These are phyloP conservation scores for Drosophila serrata DNA, from an alignment of 1,140 invertebrate species.

Conservation along the genomic window DNA sequence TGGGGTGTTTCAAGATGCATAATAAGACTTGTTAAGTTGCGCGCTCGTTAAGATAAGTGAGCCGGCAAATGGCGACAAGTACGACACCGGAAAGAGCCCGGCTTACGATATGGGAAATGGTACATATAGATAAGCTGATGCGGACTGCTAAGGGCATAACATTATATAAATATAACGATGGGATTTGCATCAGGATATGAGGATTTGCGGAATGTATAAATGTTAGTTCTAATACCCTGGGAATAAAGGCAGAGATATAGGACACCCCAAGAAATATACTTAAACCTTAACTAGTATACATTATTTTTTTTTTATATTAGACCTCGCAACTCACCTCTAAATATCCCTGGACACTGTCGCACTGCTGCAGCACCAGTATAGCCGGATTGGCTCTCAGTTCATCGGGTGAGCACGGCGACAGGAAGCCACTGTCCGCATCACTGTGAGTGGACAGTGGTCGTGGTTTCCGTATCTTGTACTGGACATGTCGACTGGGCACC, in stretches of 20 bases:
- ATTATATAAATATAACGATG: too few species aligned
- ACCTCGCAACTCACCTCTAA: slow-evolving; percentile 77
- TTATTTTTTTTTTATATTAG: not conserved
- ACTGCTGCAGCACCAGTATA: slow-evolving; percentile 83
- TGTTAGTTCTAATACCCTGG: slow-evolving; percentile 15
- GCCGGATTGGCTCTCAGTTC: slow-evolving; percentile 76
- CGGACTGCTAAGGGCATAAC: too few species aligned
- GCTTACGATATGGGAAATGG: slow-evolving; percentile 66
- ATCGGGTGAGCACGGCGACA: slow-evolving; percentile 83
- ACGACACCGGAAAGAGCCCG: slow-evolving; percentile 71
- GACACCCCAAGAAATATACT: not conserved
- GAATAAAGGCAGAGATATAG: not conserved
- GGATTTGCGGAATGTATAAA: slow-evolving; percentile 7
- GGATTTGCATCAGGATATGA: slow-evolving; percentile 32
- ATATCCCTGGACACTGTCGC: slow-evolving; percentile 84
- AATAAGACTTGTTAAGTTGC: slow-evolving; percentile 83
- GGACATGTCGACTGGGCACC: slow-evolving; percentile 82
- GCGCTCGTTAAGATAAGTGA: slow-evolving; percentile 83
- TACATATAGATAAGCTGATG: slow-evolving; percentile 40
- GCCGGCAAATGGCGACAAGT: slow-evolving; percentile 81
- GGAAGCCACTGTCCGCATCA: slow-evolving; percentile 84
- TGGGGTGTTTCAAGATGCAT: slow-evolving; percentile 66
- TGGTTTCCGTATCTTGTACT: slow-evolving; percentile 81
- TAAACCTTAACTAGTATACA: not conserved
- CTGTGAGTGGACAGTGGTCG: slow-evolving; percentile 81